Base-by-base conservation (phyloP, 2,797 vertebrate species). In the Odontamblyopus lacepedii region DNA sequence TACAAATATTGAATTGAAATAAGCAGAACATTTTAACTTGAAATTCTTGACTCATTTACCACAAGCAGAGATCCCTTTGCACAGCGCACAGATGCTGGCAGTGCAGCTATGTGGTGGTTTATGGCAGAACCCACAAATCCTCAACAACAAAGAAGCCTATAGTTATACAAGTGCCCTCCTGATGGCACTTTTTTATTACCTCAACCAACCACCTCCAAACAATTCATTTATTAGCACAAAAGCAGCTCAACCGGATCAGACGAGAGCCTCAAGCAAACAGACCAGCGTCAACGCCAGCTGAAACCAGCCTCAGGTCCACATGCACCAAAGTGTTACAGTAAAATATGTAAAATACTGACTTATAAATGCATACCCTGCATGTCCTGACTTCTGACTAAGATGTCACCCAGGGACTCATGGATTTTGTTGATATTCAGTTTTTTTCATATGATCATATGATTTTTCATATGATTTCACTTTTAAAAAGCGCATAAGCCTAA, bases 171-270 rank as follows among this genome's bases (percentile, higher is more conserved):
- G 80, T 30, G 76, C 67, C 74, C 77, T 73, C 70, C 76, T 74
- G 77, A 75, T 62, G 66, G 66, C 72, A 78, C 74, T 70, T 69
- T 86, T 75, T 88, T 85, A 83, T 84, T 67, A 84, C 73, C 82
- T 74, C 18, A 76, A 80, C 85, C 78, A 78, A 86, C 82, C 77
- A 83, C 87, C 82, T 80, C 27, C 66, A 82, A 70, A 84, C 79
- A 89, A 87, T 75, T 74, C 79, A 80, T 88, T 83, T 19, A 88
- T 87, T 68, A 83, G 70, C 72, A 86, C 70, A 83, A 88, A 93
- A 93, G 92, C 80, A 80, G 92, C 70, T 88, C 82, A 92, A 91
- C 92, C 73, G 83, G 94, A 90, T 92, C 86, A 55, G 55, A 56
- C 69, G 4, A 75, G 71, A 87, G 91, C 92, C 92, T 80, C 84